Evolutionary conservation across 2,113 vertebrate genomes (phyloP), one percentile per base, ranked within the genome.

Genomic region (Bambusicola thoracicus): DNA sequence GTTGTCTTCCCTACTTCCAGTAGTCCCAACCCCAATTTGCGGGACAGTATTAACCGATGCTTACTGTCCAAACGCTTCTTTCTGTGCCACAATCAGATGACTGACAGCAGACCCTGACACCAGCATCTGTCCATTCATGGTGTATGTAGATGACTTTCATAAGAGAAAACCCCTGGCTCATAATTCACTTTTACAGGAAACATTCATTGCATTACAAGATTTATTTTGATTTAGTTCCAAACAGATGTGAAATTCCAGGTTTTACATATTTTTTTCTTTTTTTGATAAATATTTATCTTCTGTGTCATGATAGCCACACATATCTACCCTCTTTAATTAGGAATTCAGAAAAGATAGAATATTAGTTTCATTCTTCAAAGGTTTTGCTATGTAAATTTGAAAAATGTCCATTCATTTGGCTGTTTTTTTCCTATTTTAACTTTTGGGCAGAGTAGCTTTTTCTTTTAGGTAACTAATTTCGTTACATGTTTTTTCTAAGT

Each of bases 191-290:
- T 93, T 91, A 81, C 80, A 67, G 65, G 55, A 95, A 95, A 77
- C 38, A 20, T 25, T 80, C 36, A 36, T 44, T 87, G 25, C 43
- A 43, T 81, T 43, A 65, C 24, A 76, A 17, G n/a, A 65, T 86
- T 92, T 87, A 66, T 92, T 93, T 84, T 92, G 93, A 56, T 87
- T 92, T 43, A n/a, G 69, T 32, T 92, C 56, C 40, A 66, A 91
- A 68, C 14, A 85, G 81, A 87, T 73, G 81, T 15, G 56, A 83
- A 89, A 65, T 74, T 55, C 22, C 24, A 44, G 79, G 48, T 63
- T 87, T 61, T 68, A 62, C 13, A 63, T 61, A 75, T 69, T 87
- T 14, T 83, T 29, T 32, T 51, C 10, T 83, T 68, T 68, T 68
- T 65, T 73, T 41, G 20, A 40, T 61, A 94, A 81, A 88, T 88